Evolutionary conservation across 2,797 vertebrate species (phyloP).

Genomic region (Poeciliopsis gracilis): DNA sequence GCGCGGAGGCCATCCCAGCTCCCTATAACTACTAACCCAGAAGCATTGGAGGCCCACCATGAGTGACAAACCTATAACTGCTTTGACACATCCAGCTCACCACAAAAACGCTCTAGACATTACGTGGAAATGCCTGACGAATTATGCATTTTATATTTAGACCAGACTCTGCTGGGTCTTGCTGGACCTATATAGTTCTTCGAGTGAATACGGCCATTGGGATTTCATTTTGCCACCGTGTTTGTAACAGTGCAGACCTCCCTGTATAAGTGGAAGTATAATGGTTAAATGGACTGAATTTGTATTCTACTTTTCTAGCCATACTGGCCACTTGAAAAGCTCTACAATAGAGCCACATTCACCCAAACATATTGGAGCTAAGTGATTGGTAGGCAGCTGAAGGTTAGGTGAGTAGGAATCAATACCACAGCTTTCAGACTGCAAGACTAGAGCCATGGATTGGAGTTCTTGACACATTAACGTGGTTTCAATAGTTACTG

Average conservation of each 20-base stretch:
- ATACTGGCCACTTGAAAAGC: not conserved
- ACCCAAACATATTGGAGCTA: not conserved
- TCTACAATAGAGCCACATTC: not conserved
- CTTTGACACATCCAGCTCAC: not conserved
- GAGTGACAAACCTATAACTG: constrained; percentile 31
- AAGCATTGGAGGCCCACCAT: constrained; percentile 27
- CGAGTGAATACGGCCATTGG: too few species aligned
- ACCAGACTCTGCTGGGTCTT: not conserved
- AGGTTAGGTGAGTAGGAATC: not conserved
- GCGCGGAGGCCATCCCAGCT: constrained; percentile 43
- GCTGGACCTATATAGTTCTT: not conserved
- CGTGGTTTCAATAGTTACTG: not conserved
- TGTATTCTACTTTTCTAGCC: not conserved
- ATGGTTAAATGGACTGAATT: not conserved
- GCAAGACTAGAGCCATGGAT: not conserved
- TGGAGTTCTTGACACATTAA: not conserved
- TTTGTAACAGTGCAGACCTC: not conserved
- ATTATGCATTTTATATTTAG: constrained; percentile 2
- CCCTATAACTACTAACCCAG: constrained; percentile 52
- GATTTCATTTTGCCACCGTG: too few species aligned
- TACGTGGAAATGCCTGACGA: not conserved
- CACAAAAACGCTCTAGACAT: not conserved
- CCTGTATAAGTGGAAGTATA: not conserved
- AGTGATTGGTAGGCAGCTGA: not conserved
- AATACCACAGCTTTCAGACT: not conserved